Evolutionary conservation across 2,888 invertebrate genomes (phyloP), one percentile per base, ranked within the genome.

Genomic region (Malthinus seriepunctatus): DNA sequence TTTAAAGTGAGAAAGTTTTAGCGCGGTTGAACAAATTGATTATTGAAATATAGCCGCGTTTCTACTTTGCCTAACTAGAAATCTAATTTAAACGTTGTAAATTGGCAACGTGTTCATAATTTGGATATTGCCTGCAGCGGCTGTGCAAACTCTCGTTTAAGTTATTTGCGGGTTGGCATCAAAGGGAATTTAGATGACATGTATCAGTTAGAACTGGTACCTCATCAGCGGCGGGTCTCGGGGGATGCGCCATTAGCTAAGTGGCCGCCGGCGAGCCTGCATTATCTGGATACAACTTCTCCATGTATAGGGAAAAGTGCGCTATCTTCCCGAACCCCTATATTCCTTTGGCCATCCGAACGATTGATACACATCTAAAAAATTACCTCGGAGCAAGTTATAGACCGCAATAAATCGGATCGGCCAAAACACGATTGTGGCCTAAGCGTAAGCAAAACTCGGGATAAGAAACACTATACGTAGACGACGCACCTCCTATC

Each of bases 181-280:
- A 67, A 68, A 68, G 67, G 64, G 67, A 68, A 66, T 69, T 67
- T 67, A 66, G 69, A 69, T 68, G 69, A 67, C 69, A 64, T 67
- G 67, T 69, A 69, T 67, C 69, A 68, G 65, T 69, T 69, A 69
- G 67, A 42, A 67, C 64, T 62, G 61, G 58, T 62, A 64, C 67
- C 67, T 69, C 69, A 68, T 68, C 67, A 68, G 63, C 63, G 65
- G 48, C 37, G 46, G 60, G 60, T 62, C 66, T 62, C 68, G 38
- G 49, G 66, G 67, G 66, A 66, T 57, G 56, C 62, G 53, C 69
- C 67, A 70, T 70, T 70, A 70, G 68, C 68, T 69, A 70, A 70
- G 69, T 68, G 68, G 63, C 60, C 53, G 56, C 55, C 66, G 63
- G 63, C 63, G 38, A 55, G 52, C 53, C 63, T 52, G 56, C 55